Evolutionary conservation across 2,797 vertebrate genomes (phyloP), one percentile per base, ranked within the genome.

Genomic region (Iguana delicatissima): DNA sequence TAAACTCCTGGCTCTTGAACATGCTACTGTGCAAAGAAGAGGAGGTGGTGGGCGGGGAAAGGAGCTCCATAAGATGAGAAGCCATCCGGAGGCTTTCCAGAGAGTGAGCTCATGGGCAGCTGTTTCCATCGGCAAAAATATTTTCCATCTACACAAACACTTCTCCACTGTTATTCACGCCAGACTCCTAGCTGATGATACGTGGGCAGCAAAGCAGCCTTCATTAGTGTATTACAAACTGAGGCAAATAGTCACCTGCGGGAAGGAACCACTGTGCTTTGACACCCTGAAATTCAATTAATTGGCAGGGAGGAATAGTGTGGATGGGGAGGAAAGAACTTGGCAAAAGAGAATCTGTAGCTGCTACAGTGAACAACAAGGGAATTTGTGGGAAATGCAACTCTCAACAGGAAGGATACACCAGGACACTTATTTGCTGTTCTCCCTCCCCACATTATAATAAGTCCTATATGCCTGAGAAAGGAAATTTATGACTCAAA

Each of bases 61-160:
- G 96, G 96, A 95, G 84, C 92, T 94, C 91, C 93, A 90, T 94
- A 94, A 93, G 90, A 91, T 94, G 94, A 92, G 89, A 95, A 95
- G 96, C 96, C 96, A 94, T 89, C 50, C 94, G 97, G 96, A 97
- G 89, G 92, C 92, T 86, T 84, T 97, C 98, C 97, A 98, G 96
- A 92, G 92, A 92, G 94, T 98, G 97, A 98, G 97, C 96, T 98
- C 97, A 98, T 88, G 91, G 96, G 94, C 89, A 93, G 96, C 95
- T 87, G 96, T 95, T 95, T 96, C 93, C 90, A 92, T 92, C 93
- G 80, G 93, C 93, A 85, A 95, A 91, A 96, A 95, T 86, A 95
- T 95, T 97, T 97, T 97, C 96, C 97, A 95, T 92, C 80, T 91
- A 96, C 91, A 92, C 84, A 94, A 87, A 94, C 80, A 93, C 86